These are phyloP conservation scores for Coelopa frigida DNA, from an alignment of 1,140 invertebrate species.

Conservation along the genomic window DNA sequence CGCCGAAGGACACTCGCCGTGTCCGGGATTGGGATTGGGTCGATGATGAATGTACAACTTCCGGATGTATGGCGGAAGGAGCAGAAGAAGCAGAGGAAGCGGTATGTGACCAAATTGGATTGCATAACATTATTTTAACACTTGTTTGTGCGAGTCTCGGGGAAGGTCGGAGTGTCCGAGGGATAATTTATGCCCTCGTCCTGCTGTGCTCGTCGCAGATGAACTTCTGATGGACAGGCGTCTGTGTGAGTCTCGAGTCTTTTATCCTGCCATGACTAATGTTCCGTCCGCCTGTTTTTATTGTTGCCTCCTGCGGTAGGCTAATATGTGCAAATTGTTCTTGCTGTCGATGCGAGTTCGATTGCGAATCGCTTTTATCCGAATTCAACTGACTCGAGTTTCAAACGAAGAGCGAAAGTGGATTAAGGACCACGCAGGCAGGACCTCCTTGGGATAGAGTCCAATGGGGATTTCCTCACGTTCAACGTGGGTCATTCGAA, in stretches of 20 bases:
- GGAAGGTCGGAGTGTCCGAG: not conserved
- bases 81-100: constrained; percentile 2
- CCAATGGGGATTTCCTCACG: too few species aligned
- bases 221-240: not conserved
- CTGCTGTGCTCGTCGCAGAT: not conserved
- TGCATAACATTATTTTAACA: constrained; percentile 12
- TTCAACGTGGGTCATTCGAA: too few species aligned
- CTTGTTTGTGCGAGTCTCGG: too few species aligned
- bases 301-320: constrained; percentile 5
- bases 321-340: constrained; percentile 11
- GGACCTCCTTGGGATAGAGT: too few species aligned
- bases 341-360: too few species aligned
- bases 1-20: too few species aligned
- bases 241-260: constrained; percentile 3
- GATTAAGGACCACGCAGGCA: too few species aligned
- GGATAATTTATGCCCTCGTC: constrained; percentile 10
- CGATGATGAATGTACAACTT: constrained; percentile 8
- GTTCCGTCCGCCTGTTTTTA: constrained; percentile 3
- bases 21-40: too few species aligned
- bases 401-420: too few species aligned
- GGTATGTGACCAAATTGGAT: constrained; percentile 10
- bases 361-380: too few species aligned
- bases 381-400: too few species aligned
- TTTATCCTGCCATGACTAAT: constrained; percentile 10
- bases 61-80: constrained; percentile 5